A percentile compares a stretch with the other conserved stretches of the same genome.
phyloP scores from a whole-genome alignment of 2,888 invertebrate genomes.

The Hetaerina titia region DNA sequence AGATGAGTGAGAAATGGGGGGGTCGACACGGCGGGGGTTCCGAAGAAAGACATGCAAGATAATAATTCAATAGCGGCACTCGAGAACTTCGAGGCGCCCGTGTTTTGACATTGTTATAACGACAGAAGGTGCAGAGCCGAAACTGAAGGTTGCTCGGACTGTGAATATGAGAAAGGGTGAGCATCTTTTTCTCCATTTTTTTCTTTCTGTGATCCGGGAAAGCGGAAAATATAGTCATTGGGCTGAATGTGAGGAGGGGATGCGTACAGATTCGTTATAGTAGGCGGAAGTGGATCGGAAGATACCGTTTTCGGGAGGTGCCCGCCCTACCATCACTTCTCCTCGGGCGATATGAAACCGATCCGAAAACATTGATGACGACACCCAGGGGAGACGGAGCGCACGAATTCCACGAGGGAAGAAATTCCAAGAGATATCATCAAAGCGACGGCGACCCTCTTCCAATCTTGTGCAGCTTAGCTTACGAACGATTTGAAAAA shows the following conservation, averaged over 20 bases:
- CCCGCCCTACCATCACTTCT: background rate
- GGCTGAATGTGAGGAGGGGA: background rate
- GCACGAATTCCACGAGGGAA: background rate
- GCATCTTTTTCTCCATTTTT: background rate
- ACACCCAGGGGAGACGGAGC: background rate
- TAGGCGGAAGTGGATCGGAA: background rate
- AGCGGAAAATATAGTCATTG: background rate
- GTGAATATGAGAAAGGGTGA: background rate
- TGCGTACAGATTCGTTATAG: background rate
- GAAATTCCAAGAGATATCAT: background rate
- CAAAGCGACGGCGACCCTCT: background rate
- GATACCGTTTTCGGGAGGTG: background rate
- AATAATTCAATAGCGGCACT: constrained; percentile 52
- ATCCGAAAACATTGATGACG: background rate
- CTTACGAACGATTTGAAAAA: no score
- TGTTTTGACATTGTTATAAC: constrained; percentile 50
- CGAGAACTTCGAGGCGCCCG: constrained; percentile 23
- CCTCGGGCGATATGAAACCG: background rate
- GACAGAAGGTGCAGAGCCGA: constrained; percentile 8
- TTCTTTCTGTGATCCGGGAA: background rate
- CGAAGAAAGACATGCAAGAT: background rate
- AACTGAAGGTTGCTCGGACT: constrained; percentile 10
- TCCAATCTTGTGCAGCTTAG: background rate
- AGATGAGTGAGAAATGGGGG: background rate
- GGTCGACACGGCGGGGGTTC: background rate